Percentiles rank a stretch among this genome's conserved stretches.
Evolutionary conservation across 2,113 vertebrate species (phyloP).

Genomic region (Siniperca knerii): DNA sequence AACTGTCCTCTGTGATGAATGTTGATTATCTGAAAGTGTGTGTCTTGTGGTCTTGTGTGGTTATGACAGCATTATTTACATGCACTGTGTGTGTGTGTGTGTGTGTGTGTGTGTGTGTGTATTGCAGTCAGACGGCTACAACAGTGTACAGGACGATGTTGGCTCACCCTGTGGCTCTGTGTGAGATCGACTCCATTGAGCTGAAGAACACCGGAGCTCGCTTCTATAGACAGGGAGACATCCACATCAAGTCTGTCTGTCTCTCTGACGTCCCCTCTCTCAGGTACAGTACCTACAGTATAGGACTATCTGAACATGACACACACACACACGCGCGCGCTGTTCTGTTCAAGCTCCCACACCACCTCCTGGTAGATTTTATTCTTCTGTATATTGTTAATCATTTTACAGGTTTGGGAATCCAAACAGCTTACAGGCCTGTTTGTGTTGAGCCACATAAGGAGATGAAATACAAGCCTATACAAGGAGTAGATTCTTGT

Average conservation of each 20-base stretch:
- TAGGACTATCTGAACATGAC: not conserved
- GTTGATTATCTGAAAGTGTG: not conserved
- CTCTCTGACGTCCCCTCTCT: constrained; percentile 72
- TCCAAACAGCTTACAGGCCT: constrained; percentile 12
- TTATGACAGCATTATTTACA: constrained; percentile 6
- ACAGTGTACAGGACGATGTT: constrained; percentile 73
- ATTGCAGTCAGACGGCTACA: constrained; percentile 69
- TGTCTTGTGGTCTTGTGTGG: not conserved
- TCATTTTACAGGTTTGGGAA: not conserved
- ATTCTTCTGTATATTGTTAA: not conserved
- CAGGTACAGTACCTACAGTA: constrained; percentile 48
- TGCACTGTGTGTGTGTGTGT: constrained; percentile 10
- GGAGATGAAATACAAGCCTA: not conserved
- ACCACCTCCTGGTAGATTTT: not conserved
- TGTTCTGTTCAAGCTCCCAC: not conserved
- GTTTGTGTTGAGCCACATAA: constrained; percentile 28
- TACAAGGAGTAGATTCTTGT: not conserved
- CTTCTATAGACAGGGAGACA: constrained; percentile 79
- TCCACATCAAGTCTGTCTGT: constrained; percentile 82
- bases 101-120: constrained; percentile 15
- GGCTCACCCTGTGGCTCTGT: constrained; percentile 69
- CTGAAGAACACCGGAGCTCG: constrained; percentile 80
- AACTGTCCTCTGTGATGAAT: constrained; percentile 34
- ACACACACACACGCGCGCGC: not conserved
- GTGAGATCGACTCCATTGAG: constrained; percentile 76